A percentile compares a stretch with the other conserved stretches of the same genome.
These are phyloP conservation scores for Alitta virens DNA, from an alignment of 2,888 invertebrate species.

Conservation along the genomic window DNA sequence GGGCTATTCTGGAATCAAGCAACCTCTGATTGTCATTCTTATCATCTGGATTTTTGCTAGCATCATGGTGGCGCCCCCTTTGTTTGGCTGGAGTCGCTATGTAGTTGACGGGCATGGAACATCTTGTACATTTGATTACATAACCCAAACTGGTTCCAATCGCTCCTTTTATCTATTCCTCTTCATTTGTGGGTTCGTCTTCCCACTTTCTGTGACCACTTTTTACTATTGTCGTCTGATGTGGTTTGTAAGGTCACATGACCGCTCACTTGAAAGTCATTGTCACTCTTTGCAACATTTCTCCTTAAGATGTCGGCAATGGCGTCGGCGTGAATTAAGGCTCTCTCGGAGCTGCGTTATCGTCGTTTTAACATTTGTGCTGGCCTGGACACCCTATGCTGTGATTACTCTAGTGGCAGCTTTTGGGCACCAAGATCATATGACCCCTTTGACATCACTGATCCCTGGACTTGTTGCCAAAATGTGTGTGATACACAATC, in stretches of 20 bases:
- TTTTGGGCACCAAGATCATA: neutral
- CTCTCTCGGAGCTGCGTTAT: neutral
- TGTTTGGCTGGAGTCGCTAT: neutral
- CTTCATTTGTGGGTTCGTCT: neutral
- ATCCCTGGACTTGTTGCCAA: slow-evolving; percentile 1
- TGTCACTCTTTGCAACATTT: no score
- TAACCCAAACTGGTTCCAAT: neutral
- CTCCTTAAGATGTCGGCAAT: no score
- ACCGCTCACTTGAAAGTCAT: neutral
- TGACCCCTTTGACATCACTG: neutral
- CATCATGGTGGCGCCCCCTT: neutral
- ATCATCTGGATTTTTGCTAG: neutral
- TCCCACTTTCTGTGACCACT: neutral
- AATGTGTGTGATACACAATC: neutral
- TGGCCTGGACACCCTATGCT: slow-evolving; percentile 3
- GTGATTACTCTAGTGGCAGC: neutral
- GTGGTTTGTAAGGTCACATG: neutral
- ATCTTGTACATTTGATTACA: neutral
- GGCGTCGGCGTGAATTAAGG: no score
- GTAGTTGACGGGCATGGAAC: neutral
- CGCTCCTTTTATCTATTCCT: neutral
- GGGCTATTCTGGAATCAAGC: neutral
- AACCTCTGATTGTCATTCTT: neutral
- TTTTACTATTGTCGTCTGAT: neutral
- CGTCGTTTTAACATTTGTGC: neutral